Conservation (phyloP, 1,140 invertebrate species). For the Macrotrachela quadricornifera region DNA sequence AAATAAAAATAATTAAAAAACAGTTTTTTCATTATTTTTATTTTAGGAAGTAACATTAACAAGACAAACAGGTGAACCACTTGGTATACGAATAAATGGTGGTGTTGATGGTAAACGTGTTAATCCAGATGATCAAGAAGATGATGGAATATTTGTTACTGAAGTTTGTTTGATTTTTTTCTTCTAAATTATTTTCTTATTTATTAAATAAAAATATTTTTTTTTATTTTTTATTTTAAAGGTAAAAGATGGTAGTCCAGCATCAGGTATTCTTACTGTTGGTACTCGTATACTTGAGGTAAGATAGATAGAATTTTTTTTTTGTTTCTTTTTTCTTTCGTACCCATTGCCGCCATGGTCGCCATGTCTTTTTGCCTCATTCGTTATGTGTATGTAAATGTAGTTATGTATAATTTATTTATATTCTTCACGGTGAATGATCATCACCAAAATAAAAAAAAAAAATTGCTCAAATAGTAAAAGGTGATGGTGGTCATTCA, state of each 20-base stretch:
- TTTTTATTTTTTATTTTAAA: slow-evolving; percentile 2
- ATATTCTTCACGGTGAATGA: neutral
- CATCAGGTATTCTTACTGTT: neutral
- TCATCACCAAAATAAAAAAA: too few relatives aligned
- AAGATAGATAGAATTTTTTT: neutral
- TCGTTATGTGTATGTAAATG: neutral
- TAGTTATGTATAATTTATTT: neutral
- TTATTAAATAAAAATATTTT: too few relatives aligned
- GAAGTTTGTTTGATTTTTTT: slow-evolving; percentile 35
- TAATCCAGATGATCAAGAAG: slow-evolving; percentile 72
- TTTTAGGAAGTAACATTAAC: slow-evolving; percentile 65
- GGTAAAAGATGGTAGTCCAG: neutral
- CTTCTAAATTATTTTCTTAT: too few relatives aligned
- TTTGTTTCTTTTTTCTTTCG: neutral
- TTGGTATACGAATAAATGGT: slow-evolving; percentile 94
- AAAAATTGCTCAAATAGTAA: too few relatives aligned
- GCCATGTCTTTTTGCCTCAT: neutral
- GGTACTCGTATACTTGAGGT: slow-evolving; percentile 24
- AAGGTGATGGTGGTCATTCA: too few relatives aligned
- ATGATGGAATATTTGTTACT: slow-evolving; percentile 92
- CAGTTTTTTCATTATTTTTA: too few relatives aligned
- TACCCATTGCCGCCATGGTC: neutral
- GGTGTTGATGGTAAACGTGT: slow-evolving; percentile 56
- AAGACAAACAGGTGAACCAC: slow-evolving; percentile 54
- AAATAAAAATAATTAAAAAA: too few relatives aligned